Conservation (phyloP, 1,140 invertebrate species). For the Caenorhabditis brenneri region DNA sequence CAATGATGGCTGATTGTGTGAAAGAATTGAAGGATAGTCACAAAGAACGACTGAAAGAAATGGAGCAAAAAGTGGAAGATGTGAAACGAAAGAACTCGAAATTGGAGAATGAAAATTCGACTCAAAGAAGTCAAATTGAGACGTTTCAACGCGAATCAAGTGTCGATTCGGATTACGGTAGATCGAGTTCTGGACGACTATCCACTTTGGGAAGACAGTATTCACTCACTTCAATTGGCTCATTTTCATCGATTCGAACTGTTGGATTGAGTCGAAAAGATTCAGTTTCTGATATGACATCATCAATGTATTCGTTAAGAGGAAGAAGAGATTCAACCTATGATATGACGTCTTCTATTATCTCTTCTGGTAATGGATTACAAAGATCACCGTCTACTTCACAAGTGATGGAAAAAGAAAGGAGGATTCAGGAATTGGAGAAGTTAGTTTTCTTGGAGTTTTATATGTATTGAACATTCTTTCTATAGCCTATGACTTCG, state of each 20-base stretch:
- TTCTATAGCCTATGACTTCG: no score
- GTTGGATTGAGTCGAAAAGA: constrained; percentile 46
- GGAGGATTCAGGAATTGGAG: constrained; percentile 29
- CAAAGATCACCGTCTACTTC: constrained; percentile 44
- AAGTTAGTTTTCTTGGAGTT: not conserved
- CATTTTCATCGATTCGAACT: constrained; percentile 48
- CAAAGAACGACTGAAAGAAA: constrained; percentile 59
- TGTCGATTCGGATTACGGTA: constrained; percentile 52
- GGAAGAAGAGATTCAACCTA: constrained; percentile 32
- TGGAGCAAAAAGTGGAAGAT: constrained; percentile 63
- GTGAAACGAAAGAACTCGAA: constrained; percentile 59
- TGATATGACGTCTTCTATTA: constrained; percentile 24
- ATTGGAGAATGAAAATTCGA: constrained; percentile 62
- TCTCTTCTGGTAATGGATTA: not conserved
- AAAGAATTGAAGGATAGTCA: constrained; percentile 62
- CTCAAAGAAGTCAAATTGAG: constrained; percentile 58
- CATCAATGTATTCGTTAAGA: constrained; percentile 43
- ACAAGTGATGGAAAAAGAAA: constrained; percentile 47
- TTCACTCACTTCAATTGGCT: constrained; percentile 44
- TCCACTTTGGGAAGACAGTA: constrained; percentile 49
- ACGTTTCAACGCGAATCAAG: constrained; percentile 49
- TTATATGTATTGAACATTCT: no score
- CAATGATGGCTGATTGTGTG: constrained; percentile 64
- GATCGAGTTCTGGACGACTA: constrained; percentile 16
- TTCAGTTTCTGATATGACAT: constrained; percentile 38